Conservation (phyloP, 2,888 invertebrate genomes). For the Carabus problematicus region DNA sequence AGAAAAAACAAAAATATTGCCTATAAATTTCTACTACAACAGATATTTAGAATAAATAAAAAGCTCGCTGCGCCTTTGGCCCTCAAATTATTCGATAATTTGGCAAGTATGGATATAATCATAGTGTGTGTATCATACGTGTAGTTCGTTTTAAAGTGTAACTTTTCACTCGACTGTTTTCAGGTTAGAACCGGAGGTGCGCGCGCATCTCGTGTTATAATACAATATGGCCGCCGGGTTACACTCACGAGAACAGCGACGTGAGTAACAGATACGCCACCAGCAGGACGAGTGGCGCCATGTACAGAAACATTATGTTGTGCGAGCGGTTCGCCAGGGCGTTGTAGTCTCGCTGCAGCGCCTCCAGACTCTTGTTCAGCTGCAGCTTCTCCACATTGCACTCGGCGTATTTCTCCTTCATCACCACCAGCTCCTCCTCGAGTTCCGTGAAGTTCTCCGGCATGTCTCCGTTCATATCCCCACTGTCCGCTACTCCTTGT, state of each 20-base stretch:
- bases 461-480: constrained; percentile 20
- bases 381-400: constrained; percentile 69
- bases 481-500: constrained; percentile 3
- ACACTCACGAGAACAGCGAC: constrained; percentile 68
- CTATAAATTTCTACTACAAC: no score
- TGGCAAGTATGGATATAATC: no score
- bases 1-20: no score
- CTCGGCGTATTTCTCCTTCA: constrained; percentile 76
- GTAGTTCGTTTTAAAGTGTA: no score
- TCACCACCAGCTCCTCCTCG: constrained; percentile 75
- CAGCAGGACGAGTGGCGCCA: constrained; percentile 66
- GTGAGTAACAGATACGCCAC: constrained; percentile 68
- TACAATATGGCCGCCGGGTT: no score
- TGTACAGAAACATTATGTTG: constrained; percentile 66
- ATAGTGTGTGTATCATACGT: no score
- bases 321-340: constrained; percentile 66
- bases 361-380: constrained; percentile 67
- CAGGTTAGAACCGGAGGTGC: no score
- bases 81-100: no score
- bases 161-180: no score
- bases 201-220: no score
- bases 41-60: no score
- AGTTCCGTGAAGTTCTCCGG: constrained; percentile 68
- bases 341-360: constrained; percentile 67
- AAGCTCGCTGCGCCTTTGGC: no score